Base-by-base conservation (phyloP, 2,888 invertebrate species). In the Ophion ellenae region DNA sequence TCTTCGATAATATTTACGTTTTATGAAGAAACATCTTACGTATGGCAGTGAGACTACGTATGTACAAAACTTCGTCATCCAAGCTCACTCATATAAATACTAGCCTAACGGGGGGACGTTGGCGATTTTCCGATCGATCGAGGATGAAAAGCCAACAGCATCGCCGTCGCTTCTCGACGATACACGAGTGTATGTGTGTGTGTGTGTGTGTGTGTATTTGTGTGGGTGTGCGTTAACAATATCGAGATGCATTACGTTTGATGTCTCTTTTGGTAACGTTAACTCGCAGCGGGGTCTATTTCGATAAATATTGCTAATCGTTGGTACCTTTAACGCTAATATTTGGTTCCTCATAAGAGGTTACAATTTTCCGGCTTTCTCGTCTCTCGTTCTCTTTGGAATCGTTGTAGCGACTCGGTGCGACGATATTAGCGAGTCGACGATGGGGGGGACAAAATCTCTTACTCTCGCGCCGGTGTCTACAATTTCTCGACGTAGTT, bases 401-500 rank as follows among this genome's bases (percentile, higher is more conserved):
- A 87, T 87, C 83, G 83, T 79, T 69, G 17, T 14, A 47, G 47
- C 47, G 47, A 47, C 47, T 53, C 53, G 17, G 53, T 53, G 14
- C 53, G 17, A 53, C 14, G 14, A 53, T 17, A 17, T 53, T 53
- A 2, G 14, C 53, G 17, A 53, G 53, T 53, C 53, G 17, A 53
- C 53, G 17, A 53, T 53, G 53, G 53, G 4, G 32, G 32, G 32
- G 32, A 4, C 4, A 4, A 4, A 0, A 4, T 28, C 36, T 45
- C 53, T 36, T n/a, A 24, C 28, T 59, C 7, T 53, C 20, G 10
- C 9, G 2, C 2, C n/a, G 20, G 24, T 61, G 45, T 81, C 90
- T 89, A 93, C 53, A 94, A 83, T 89, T 93, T 94, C 83, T 94
- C 93, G n/a, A 96, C 95, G 90, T 96, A 96, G 92, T 96, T 96